These are phyloP conservation scores for Polypedilum pembai DNA, from an alignment of 1,140 invertebrate genomes.

Conservation along the genomic window DNA sequence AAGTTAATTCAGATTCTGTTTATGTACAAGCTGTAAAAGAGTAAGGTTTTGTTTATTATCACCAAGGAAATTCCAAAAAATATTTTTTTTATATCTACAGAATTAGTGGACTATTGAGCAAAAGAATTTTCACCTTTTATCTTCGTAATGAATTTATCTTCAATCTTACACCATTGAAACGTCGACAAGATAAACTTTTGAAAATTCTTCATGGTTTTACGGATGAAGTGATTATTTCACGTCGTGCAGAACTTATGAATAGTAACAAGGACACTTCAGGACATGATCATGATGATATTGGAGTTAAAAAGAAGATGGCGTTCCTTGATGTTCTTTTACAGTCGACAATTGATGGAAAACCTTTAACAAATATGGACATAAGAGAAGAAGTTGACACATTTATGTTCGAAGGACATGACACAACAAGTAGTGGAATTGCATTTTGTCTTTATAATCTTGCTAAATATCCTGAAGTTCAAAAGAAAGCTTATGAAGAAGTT, in stretches of 20 bases:
- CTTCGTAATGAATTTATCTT: neutral
- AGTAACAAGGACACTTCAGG: neutral
- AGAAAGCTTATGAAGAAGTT: conserved; percentile 35
- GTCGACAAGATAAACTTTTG: neutral
- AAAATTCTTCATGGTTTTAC: conserved; percentile 28
- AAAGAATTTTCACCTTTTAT: neutral
- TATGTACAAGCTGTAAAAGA: conserved; percentile 64
- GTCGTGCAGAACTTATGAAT: conserved; percentile 8
- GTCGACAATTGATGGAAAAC: conserved; percentile 45
- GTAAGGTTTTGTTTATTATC: conserved; percentile 40
- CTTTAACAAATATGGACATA: conserved; percentile 55
- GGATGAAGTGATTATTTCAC: neutral
- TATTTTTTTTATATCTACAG: neutral
- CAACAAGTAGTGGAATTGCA: conserved; percentile 52
- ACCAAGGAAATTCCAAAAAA: neutral
- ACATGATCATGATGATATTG: conserved; percentile 34
- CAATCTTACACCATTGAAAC: neutral
- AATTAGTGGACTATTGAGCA: neutral
- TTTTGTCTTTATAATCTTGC: conserved; percentile 45
- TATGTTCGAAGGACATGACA: conserved; percentile 52
- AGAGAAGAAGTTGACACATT: conserved; percentile 61
- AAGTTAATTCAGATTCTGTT: conserved; percentile 58
- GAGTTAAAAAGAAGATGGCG: conserved; percentile 49
- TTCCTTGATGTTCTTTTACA: conserved; percentile 63
- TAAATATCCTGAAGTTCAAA: conserved; percentile 41